phyloP scores from a whole-genome alignment of 1,140 invertebrate species.

The Araneus ventricosus region DNA sequence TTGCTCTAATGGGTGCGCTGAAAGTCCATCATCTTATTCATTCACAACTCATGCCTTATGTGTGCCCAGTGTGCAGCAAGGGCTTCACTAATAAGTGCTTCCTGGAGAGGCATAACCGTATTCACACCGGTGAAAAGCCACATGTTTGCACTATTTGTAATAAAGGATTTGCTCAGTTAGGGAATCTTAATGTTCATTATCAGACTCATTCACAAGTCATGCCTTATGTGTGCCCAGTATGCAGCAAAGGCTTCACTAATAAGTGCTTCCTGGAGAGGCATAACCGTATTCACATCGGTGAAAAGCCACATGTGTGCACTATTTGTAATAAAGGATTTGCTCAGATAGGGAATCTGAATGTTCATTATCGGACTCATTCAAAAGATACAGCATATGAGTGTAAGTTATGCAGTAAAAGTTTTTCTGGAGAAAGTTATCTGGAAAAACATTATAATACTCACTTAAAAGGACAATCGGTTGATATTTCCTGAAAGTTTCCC shows the following conservation, averaged over 20 bases:
- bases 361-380: constrained; percentile 34
- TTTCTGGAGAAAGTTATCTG: not conserved
- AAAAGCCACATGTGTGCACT: constrained; percentile 54
- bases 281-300: not conserved
- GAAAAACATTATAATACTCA: constrained; percentile 9
- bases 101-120: not conserved
- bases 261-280: constrained; percentile 20
- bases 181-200: constrained; percentile 33
- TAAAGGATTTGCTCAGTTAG: constrained; percentile 27
- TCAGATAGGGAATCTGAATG: constrained; percentile 18
- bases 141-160: constrained; percentile 47
- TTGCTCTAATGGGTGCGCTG: not conserved
- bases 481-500: no score
- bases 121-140: constrained; percentile 11
- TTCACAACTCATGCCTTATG: constrained; percentile 9
- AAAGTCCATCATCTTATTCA: constrained; percentile 37
- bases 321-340: constrained; percentile 39
- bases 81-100: constrained; percentile 37
- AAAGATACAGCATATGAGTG: not conserved
- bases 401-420: not conserved
- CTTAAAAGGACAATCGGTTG: not conserved
- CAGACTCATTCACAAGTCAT: constrained; percentile 28
- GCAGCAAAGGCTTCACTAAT: constrained; percentile 30
- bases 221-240: constrained; percentile 34
- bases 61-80: constrained; percentile 15